Conservation (phyloP, 2,797 vertebrate genomes). For the Anguilla megastoma region DNA sequence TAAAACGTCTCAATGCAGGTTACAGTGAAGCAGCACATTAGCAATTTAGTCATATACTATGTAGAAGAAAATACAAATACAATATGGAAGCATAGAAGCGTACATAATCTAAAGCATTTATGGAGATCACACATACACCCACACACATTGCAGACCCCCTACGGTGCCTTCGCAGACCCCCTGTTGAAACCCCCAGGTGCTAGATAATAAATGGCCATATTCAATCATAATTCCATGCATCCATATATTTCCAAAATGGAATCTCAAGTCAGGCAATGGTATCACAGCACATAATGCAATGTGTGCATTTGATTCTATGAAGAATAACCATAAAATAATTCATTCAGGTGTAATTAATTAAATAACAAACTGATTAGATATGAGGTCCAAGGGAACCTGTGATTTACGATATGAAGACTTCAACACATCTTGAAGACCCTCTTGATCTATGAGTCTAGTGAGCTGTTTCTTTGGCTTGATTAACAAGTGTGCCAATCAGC, state of each 20-base stretch:
- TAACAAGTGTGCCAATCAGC: background rate
- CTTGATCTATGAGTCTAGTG: no score
- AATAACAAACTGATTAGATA: no score
- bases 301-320: no score
- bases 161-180: no score
- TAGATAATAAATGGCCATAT: background rate
- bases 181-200: background rate
- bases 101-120: background rate
- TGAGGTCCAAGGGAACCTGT: no score
- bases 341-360: no score
- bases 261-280: background rate
- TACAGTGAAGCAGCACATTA: background rate
- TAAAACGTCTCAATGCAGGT: background rate
- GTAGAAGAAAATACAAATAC: background rate
- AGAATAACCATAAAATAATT: no score
- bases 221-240: background rate
- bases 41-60: background rate
- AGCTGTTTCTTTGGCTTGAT: background rate
- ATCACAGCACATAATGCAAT: no score
- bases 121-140: background rate
- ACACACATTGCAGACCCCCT: no score
- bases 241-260: background rate
- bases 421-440: no score
- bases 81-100: background rate
- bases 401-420: no score